Percentiles rank a stretch among this genome's conserved stretches.
Conservation (phyloP, 2,797 vertebrate genomes). For the Corythornis leucogaster region DNA sequence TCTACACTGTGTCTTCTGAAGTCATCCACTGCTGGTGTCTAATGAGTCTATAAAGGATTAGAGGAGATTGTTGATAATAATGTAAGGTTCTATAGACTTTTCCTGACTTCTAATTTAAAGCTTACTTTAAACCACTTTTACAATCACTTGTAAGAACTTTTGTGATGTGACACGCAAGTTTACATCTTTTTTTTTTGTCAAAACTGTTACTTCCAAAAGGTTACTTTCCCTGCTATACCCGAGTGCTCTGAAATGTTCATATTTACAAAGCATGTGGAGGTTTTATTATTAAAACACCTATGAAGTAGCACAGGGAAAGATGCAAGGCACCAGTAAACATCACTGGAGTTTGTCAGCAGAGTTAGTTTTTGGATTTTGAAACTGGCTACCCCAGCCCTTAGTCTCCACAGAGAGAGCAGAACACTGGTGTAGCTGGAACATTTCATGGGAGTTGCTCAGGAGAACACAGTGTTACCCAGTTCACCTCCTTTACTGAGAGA, state of each 20-base stretch:
- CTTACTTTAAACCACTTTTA: not conserved
- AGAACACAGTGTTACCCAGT: not conserved
- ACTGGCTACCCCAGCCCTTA: not conserved
- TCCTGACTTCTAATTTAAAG: not conserved
- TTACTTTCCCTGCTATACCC: not conserved
- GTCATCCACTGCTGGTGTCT: not conserved
- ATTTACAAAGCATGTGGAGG: not conserved
- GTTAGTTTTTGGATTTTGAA: not conserved
- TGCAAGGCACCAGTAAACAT: not conserved
- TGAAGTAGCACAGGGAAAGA: not conserved
- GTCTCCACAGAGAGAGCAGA: not conserved
- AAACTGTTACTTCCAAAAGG: not conserved
- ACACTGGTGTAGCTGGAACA: not conserved
- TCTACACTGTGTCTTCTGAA: accelerated
- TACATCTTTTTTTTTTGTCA: not conserved
- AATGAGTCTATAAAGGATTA: not conserved
- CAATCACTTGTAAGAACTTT: not conserved
- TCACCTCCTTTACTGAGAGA: not conserved
- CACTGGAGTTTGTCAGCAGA: not conserved
- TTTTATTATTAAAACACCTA: not conserved
- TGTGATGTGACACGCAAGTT: not conserved
- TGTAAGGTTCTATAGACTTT: not conserved
- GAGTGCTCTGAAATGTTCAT: not conserved
- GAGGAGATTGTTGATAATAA: not conserved
- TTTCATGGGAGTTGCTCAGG: not conserved